A percentile compares a stretch with the other conserved stretches of the same genome.
phyloP scores from a whole-genome alignment of 2,113 vertebrate species.

The Puffinus mauretanicus region DNA sequence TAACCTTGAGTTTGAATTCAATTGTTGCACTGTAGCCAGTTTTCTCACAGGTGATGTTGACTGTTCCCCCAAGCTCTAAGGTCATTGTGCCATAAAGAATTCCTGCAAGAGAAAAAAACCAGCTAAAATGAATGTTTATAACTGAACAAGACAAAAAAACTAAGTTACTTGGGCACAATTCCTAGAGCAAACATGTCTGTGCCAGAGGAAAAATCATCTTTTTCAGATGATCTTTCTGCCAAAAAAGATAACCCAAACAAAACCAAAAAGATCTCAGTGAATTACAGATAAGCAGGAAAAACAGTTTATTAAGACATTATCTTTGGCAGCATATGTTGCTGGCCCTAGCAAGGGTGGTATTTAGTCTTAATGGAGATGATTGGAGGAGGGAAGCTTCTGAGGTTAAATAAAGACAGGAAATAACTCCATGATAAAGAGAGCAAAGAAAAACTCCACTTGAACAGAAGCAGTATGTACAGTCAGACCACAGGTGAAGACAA shows the following conservation, averaged over 20 bases:
- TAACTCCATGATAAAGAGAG: neutral
- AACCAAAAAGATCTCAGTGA: neutral
- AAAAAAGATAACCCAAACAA: neutral
- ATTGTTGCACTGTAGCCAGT: conserved; percentile 95
- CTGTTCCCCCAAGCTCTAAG: conserved; percentile 90
- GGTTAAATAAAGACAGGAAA: neutral
- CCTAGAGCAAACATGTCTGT: neutral
- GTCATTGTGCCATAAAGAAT: conserved; percentile 99
- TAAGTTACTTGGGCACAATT: neutral
- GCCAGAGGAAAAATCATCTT: neutral
- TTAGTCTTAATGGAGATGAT: neutral
- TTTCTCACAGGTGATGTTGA: conserved; percentile 94
- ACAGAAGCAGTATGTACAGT: neutral
- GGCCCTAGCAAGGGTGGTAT: neutral
- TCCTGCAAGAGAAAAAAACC: conserved; percentile 69
- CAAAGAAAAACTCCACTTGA: neutral
- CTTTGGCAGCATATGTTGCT: neutral
- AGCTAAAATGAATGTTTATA: neutral
- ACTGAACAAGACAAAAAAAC: neutral
- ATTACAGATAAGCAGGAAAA: neutral
- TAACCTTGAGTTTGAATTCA: conserved; percentile 97
- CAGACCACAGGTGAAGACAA: neutral
- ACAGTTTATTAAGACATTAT: neutral
- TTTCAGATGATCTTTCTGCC: neutral
- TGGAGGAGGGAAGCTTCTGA: neutral